phyloP scores from a whole-genome alignment of 2,888 invertebrate genomes.

The Trachelus iudaicus region DNA sequence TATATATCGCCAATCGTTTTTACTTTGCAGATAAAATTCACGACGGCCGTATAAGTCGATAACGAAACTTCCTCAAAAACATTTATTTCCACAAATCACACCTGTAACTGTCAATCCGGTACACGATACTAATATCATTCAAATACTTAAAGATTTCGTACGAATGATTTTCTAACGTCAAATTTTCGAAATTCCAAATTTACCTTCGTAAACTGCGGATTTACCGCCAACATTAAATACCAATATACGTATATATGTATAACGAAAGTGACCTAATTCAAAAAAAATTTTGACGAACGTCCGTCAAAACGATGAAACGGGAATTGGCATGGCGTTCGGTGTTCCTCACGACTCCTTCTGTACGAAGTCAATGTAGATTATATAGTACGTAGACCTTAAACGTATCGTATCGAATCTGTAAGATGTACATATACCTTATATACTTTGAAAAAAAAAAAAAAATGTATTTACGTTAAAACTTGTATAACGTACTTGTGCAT shows the following conservation, averaged over 20 bases:
- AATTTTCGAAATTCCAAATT: neutral
- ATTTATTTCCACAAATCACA: neutral
- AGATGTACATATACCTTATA: slow-evolving; percentile 9
- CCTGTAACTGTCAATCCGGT: neutral
- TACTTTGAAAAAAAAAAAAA: slow-evolving; percentile 6
- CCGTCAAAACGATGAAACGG: neutral
- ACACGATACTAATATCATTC: neutral
- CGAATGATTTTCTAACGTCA: neutral
- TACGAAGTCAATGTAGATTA: slow-evolving; percentile 44
- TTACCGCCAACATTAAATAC: neutral
- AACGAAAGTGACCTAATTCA: neutral
- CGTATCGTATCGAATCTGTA: slow-evolving; percentile 5
- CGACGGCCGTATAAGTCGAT: neutral
- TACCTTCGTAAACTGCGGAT: too few species aligned
- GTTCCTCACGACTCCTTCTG: slow-evolving; percentile 46
- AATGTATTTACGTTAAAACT: neutral
- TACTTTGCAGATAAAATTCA: neutral
- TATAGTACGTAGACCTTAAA: slow-evolving; percentile 10
- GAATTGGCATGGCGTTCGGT: slow-evolving; percentile 14
- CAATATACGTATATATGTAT: neutral
- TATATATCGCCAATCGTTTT: neutral
- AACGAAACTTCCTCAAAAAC: neutral
- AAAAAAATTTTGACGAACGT: neutral
- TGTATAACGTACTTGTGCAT: slow-evolving; percentile 9
- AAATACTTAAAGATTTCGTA: neutral